Percentiles rank a stretch among this genome's conserved stretches.
These are phyloP conservation scores for Edolisoma coerulescens DNA, from an alignment of 2,113 vertebrate genomes.

Conservation along the genomic window DNA sequence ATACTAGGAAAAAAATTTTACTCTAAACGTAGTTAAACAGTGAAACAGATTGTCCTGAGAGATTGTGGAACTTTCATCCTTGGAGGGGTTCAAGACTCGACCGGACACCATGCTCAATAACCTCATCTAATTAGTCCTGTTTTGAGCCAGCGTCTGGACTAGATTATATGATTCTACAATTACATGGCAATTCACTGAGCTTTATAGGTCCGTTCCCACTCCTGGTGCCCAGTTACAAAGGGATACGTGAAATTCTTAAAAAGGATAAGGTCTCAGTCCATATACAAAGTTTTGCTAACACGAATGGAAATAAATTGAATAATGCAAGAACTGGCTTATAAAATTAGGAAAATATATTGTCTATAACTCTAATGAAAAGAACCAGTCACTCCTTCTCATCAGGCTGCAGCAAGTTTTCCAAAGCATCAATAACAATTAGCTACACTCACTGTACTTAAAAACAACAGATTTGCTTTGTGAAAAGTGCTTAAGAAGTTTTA, in stretches of 20 bases:
- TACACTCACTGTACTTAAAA: background rate
- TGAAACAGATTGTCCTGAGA: background rate
- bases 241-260: background rate
- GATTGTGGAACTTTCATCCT: background rate
- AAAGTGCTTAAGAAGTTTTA: background rate
- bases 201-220: background rate
- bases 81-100: background rate
- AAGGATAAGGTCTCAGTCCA: background rate
- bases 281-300: background rate
- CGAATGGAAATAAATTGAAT: background rate
- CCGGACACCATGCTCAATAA: background rate
- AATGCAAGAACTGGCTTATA: background rate
- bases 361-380: background rate
- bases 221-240: background rate
- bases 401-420: background rate
- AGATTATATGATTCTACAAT: background rate
- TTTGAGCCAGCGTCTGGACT: background rate
- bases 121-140: background rate
- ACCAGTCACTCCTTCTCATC: background rate
- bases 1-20: background rate
- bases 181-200: background rate
- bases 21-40: background rate
- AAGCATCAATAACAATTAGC: background rate
- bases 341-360: background rate
- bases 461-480: background rate